phyloP scores from a whole-genome alignment of 2,113 vertebrate species.

The Hippocampus barbouri region DNA sequence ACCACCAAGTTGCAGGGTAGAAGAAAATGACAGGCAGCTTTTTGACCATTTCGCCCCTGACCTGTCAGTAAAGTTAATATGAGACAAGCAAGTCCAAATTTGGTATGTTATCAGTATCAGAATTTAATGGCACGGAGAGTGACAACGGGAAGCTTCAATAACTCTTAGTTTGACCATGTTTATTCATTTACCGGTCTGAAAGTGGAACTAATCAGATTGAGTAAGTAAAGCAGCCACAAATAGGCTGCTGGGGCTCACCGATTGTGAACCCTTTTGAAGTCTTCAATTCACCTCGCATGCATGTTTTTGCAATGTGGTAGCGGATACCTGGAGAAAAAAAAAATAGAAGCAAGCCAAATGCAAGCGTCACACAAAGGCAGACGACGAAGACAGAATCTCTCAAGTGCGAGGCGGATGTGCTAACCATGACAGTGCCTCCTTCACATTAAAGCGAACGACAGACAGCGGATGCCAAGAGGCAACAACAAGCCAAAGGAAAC shows the following conservation, averaged over 20 bases:
- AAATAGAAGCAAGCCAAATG: too few species aligned
- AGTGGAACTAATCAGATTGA: too few species aligned
- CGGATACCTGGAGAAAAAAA: too few species aligned
- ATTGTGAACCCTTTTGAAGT: too few species aligned
- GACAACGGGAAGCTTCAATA: too few species aligned
- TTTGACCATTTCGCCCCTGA: not conserved
- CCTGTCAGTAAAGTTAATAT: not conserved
- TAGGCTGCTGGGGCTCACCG: too few species aligned
- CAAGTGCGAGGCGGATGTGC: not conserved
- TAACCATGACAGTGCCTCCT: not conserved
- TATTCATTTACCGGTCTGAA: too few species aligned
- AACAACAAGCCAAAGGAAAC: conserved; percentile 8
- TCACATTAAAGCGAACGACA: not conserved
- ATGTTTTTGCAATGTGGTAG: too few species aligned
- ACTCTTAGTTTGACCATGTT: too few species aligned
- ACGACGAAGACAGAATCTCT: not conserved
- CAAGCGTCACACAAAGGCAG: too few species aligned
- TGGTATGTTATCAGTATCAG: not conserved
- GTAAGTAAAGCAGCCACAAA: too few species aligned
- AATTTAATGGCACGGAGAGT: not conserved
- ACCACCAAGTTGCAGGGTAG: not conserved
- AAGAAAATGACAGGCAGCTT: not conserved
- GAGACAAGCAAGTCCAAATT: not conserved
- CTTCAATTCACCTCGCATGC: too few species aligned
- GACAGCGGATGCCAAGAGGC: not conserved